Evolutionary conservation across 2,113 vertebrate species (phyloP).

Genomic region (Macquaria australasica): DNA sequence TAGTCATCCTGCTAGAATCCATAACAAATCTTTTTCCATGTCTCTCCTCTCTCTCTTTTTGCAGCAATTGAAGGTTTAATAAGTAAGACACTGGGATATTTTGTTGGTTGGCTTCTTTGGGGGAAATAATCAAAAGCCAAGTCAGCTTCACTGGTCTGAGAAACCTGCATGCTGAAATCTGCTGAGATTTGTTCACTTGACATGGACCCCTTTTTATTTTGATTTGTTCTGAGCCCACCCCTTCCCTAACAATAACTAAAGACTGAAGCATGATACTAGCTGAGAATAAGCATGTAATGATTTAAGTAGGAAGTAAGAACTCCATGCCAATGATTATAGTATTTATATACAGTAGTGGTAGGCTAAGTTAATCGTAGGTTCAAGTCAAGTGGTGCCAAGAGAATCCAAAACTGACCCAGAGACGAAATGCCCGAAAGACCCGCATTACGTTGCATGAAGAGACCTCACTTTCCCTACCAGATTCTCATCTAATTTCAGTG

Average conservation of each 20-base stretch:
- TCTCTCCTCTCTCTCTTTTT: conserved; percentile 83
- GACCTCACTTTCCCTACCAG: conserved; percentile 70
- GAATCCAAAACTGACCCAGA: conserved; percentile 31
- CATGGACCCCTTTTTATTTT: conserved; percentile 70
- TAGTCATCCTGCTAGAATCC: conserved; percentile 69
- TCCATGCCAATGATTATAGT: background rate
- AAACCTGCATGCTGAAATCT: conserved; percentile 77
- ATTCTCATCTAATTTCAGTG: conserved; percentile 35
- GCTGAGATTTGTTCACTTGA: conserved; percentile 76
- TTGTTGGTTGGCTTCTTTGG: conserved; percentile 66
- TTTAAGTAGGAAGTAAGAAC: background rate
- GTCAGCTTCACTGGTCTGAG: conserved; percentile 51
- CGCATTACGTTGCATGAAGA: conserved; percentile 77
- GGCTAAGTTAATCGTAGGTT: conserved; percentile 61
- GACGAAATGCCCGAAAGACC: conserved; percentile 25
- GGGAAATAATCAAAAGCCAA: conserved; percentile 37
- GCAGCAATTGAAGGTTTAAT: conserved; percentile 91
- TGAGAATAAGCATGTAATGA: conserved; percentile 50
- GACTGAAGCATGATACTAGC: conserved; percentile 45
- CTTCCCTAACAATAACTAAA: background rate
- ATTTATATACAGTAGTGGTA: conserved; percentile 2
- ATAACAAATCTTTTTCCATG: conserved; percentile 81
- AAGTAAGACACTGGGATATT: conserved; percentile 84
- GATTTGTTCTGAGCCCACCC: background rate
- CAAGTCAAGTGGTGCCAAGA: conserved; percentile 74